Evolutionary conservation across 2,888 invertebrate species (phyloP).

Genomic region (Halictus ligatus): DNA sequence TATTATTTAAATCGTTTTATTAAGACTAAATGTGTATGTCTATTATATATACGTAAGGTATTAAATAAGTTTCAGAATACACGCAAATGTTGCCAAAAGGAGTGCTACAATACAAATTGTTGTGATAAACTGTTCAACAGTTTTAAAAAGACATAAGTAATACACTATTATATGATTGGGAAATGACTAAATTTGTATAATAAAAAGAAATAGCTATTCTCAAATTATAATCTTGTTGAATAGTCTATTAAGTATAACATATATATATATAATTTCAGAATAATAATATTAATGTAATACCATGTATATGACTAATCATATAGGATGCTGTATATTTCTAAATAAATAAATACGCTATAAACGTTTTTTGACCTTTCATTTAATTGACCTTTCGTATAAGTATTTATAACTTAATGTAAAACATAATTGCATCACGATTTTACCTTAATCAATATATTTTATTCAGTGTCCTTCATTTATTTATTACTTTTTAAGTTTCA

Average conservation of each 20-base stretch:
- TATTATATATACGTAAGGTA: slow-evolving; percentile 35
- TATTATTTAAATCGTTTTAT: slow-evolving; percentile 47
- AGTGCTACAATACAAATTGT: slow-evolving; percentile 65
- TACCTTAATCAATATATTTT: background rate
- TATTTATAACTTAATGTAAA: background rate
- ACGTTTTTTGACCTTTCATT: slow-evolving; percentile 11
- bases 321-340: slow-evolving; percentile 81
- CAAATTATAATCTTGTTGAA: slow-evolving; percentile 74
- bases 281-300: slow-evolving; percentile 81
- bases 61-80: slow-evolving; percentile 39
- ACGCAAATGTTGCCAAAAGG: slow-evolving; percentile 63
- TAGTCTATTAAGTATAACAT: slow-evolving; percentile 73
- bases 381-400: slow-evolving; percentile 11
- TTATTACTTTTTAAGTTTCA: slow-evolving; percentile 41
- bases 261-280: slow-evolving; percentile 79
- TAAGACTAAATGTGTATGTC: slow-evolving; percentile 24
- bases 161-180: slow-evolving; percentile 52
- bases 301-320: slow-evolving; percentile 79
- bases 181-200: slow-evolving; percentile 62
- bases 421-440: slow-evolving; percentile 9
- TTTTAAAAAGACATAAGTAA: slow-evolving; percentile 66
- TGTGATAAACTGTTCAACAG: slow-evolving; percentile 76
- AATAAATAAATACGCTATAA: slow-evolving; percentile 80
- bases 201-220: slow-evolving; percentile 74
- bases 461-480: background rate